Evolutionary conservation across 2,113 vertebrate species (phyloP).

Genomic region (Marcusenius ussheri): DNA sequence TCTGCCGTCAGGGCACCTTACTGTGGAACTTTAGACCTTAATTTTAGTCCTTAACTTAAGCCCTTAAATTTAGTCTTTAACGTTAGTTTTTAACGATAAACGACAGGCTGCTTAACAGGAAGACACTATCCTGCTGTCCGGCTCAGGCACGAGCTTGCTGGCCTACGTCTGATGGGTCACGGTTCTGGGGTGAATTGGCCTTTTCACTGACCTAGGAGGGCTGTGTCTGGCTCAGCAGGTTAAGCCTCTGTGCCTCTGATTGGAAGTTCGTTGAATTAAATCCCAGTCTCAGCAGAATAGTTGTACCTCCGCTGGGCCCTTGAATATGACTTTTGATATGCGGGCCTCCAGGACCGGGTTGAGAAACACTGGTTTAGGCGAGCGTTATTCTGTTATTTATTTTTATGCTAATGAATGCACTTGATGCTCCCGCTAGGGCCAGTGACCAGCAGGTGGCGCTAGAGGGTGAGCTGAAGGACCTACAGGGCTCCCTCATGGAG

Average conservation of each 20-base stretch:
- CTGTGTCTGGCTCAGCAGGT: neutral
- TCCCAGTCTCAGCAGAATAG: neutral
- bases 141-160: neutral
- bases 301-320: neutral
- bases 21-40: neutral
- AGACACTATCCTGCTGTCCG: neutral
- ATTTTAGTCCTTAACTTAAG: neutral
- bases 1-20: neutral
- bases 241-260: neutral
- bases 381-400: neutral
- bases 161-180: neutral
- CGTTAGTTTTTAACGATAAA: neutral
- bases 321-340: neutral
- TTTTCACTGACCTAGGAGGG: neutral
- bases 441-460: slow-evolving; percentile 70
- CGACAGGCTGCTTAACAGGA: neutral
- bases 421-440: slow-evolving; percentile 54
- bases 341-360: neutral
- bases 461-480: slow-evolving; percentile 72
- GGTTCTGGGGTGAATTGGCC: neutral
- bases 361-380: neutral
- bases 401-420: neutral
- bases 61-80: neutral
- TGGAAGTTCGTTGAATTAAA: neutral
- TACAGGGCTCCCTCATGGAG: slow-evolving; percentile 77